Percentiles rank a stretch among this genome's conserved stretches.
Conservation (phyloP, 2,888 invertebrate species). For the Vandiemenella viatica region DNA sequence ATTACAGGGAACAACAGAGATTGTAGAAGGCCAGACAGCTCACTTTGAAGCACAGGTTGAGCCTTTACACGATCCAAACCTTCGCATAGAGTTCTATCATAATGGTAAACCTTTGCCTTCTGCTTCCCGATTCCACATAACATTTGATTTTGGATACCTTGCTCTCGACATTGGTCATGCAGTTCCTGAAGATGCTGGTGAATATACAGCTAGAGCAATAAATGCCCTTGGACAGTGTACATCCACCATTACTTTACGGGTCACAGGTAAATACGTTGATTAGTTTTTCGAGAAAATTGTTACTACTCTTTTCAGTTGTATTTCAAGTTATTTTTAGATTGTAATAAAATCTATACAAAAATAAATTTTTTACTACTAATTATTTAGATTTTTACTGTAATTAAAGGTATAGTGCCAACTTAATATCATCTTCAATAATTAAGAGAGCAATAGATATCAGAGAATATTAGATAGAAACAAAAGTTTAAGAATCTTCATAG, state of each 20-base stretch:
- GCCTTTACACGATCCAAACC: conserved; percentile 77
- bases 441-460: too few relatives aligned
- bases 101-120: conserved; percentile 84
- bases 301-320: background rate
- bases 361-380: too few relatives aligned
- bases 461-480: too few relatives aligned
- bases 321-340: too few relatives aligned
- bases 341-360: too few relatives aligned
- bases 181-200: conserved; percentile 89
- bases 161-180: conserved; percentile 88
- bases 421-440: too few relatives aligned
- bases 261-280: conserved; percentile 32
- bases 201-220: conserved; percentile 83
- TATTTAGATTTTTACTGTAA: too few relatives aligned
- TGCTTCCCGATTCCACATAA: conserved; percentile 82
- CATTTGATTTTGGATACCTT: conserved; percentile 95
- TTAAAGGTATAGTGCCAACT: too few relatives aligned
- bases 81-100: conserved; percentile 81
- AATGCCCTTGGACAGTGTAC: conserved; percentile 83
- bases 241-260: conserved; percentile 65
- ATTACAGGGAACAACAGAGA: conserved; percentile 62
- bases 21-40: conserved; percentile 82
- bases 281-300: background rate
- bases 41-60: conserved; percentile 92
- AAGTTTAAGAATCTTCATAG: too few relatives aligned